phyloP scores from a whole-genome alignment of 2,113 vertebrate genomes.

The Hyaena hyaena region DNA sequence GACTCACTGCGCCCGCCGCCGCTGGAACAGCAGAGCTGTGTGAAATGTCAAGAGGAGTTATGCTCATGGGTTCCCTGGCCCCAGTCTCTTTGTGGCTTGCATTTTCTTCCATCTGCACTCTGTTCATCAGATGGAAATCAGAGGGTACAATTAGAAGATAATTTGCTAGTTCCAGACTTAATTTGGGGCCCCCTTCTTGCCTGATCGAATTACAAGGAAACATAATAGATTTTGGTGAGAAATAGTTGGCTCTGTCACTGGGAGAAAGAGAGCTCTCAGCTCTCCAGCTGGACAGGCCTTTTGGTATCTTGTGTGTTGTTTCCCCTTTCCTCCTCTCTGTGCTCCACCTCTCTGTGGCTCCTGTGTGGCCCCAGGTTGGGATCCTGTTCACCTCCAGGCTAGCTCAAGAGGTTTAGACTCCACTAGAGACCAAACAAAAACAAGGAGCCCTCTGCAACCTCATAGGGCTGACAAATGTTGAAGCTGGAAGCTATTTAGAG shows the following conservation, averaged over 20 bases:
- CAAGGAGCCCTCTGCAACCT: background rate
- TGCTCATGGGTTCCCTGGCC: conserved; percentile 63
- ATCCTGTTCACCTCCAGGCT: conserved; percentile 31
- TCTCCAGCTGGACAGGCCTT: background rate
- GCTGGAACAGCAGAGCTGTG: conserved; percentile 83
- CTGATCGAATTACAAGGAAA: conserved; percentile 63
- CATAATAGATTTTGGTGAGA: conserved; percentile 52
- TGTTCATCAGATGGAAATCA: conserved; percentile 68
- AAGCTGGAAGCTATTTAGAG: conserved; percentile 61
- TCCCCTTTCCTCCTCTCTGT: background rate
- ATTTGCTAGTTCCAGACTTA: conserved; percentile 75
- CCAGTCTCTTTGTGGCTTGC: conserved; percentile 52
- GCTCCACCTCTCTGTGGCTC: background rate
- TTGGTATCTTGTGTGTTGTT: background rate
- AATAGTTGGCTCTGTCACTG: conserved; percentile 27
- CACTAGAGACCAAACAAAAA: conserved; percentile 23
- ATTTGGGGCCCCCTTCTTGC: conserved; percentile 55
- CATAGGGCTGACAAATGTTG: background rate
- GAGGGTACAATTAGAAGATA: conserved; percentile 72
- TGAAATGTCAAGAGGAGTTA: conserved; percentile 86
- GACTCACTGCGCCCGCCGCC: conserved; percentile 84
- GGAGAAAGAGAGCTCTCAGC: conserved; percentile 29
- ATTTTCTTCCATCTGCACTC: conserved; percentile 59
- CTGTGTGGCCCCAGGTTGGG: background rate
- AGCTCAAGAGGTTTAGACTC: conserved; percentile 52